These are phyloP conservation scores for Phragmatobia fuliginosa DNA, from an alignment of 2,888 invertebrate species.

Conservation along the genomic window DNA sequence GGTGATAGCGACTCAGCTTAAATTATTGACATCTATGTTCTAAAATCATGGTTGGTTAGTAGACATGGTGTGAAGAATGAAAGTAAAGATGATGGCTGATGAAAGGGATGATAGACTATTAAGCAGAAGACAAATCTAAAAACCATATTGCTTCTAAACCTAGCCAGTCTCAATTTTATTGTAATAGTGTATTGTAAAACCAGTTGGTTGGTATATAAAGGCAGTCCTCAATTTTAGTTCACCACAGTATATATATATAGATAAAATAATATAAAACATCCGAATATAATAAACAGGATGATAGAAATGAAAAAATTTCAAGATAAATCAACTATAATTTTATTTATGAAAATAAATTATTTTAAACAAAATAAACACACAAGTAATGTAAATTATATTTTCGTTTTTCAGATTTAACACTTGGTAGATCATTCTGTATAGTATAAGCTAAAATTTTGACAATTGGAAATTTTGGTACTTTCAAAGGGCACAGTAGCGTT, in stretches of 20 bases:
- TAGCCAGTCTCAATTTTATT: neutral
- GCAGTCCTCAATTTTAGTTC: slow-evolving; percentile 13
- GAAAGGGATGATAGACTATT: neutral
- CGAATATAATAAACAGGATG: slow-evolving; percentile 4
- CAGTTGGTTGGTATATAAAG: slow-evolving; percentile 9
- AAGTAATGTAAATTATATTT: slow-evolving; percentile 6
- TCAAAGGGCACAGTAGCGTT: neutral
- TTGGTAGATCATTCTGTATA: slow-evolving; percentile 3
- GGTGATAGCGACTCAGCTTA: neutral
- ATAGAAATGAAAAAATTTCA: slow-evolving; percentile 12
- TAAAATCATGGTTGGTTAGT: neutral
- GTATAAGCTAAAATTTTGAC: neutral
- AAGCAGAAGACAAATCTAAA: neutral
- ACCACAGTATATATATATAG: too few relatives aligned
- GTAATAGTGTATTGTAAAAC: neutral
- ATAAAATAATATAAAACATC: neutral
- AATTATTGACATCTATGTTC: neutral
- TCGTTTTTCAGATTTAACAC: slow-evolving; percentile 18
- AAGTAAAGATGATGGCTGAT: neutral
- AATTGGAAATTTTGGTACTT: neutral
- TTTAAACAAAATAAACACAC: slow-evolving; percentile 16
- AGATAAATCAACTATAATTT: slow-evolving; percentile 21
- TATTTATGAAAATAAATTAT: slow-evolving; percentile 16
- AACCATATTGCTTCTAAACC: neutral
- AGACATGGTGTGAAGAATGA: neutral